These are phyloP conservation scores for Metacarcinus magister DNA, from an alignment of 2,888 invertebrate species.

Conservation along the genomic window DNA sequence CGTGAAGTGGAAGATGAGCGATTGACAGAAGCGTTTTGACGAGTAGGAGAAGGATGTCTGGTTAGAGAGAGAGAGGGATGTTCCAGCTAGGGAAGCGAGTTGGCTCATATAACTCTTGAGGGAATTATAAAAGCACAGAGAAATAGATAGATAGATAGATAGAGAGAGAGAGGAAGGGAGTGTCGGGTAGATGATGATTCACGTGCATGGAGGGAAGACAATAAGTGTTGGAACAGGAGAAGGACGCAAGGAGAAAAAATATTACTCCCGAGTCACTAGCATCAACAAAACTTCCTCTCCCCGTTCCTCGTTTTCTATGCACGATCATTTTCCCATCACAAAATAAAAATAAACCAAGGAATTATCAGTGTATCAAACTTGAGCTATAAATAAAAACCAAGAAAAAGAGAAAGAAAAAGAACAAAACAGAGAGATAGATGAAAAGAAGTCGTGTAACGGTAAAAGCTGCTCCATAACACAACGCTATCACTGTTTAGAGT, in stretches of 20 bases:
- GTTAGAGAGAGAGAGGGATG: background rate
- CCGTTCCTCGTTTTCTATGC: no score
- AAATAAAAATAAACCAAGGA: no score
- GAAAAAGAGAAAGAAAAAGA: background rate
- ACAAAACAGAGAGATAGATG: background rate
- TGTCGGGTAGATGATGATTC: background rate
- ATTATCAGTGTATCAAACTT: background rate
- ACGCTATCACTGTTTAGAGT: background rate
- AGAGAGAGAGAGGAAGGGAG: slow-evolving; percentile 29
- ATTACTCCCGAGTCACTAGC: background rate
- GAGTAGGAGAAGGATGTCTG: background rate
- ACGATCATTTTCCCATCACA: no score
- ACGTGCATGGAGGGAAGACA: no score
- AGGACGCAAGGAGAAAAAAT: no score
- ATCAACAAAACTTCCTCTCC: background rate
- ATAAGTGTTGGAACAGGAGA: no score
- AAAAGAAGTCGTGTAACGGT: background rate
- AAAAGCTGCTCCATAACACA: background rate
- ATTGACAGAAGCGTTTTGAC: background rate
- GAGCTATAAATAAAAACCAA: background rate
- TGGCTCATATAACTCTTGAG: background rate
- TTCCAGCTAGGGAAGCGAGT: background rate
- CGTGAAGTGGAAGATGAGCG: slow-evolving; percentile 39
- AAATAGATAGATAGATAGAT: background rate
- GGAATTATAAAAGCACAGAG: background rate